Evolutionary conservation across 2,888 invertebrate species (phyloP), one percentile per base, ranked within the genome.

Genomic region (Drosophila falleni): DNA sequence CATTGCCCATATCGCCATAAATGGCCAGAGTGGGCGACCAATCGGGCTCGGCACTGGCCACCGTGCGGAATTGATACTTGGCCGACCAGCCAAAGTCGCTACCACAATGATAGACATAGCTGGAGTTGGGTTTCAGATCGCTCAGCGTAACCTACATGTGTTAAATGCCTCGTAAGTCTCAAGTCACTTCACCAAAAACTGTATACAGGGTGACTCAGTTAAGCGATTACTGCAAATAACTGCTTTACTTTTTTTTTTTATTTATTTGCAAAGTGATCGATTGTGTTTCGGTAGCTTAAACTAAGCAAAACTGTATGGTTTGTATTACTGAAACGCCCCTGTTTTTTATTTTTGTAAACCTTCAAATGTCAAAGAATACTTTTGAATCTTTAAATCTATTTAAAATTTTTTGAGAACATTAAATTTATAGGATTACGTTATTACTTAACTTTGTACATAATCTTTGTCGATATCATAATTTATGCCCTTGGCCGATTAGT

Each of bases 1-100:
- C 96, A 90, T 97, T 97, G 31, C 99, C 99, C 96, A 99, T 96
- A 91, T 99, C 99, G 0, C 99, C 99, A 91, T 95, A 98, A 77
- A 99, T 94, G 29, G 97, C 98, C 39, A 98, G 93, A 23, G 94
- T 94, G 0, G 98, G 97, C 23, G 95, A 94, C 97, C 97, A 98
- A 76, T 95, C 91, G 8, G 93, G 93, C 2, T 94, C 94, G 3
- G 93, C 92, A 2, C 96, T 95, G 5, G 95, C 94, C 33, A 90
- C 74, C 0, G 97, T 97, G 80, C 93, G 94, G 93, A 98, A 97
- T 84, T 94, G 95, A 92, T 96, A 98, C 79, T 94, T 83, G 42
- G 95, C 94, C 0, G 98, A 98, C 98, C 98, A 98, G 1, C 97
- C 97, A 58, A 94, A 92, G 37, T 93, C 91, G 70, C 97, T 96